Evolutionary conservation across 1,140 invertebrate species (phyloP), one percentile per base, ranked within the genome.

Genomic region (Papilio helenus): DNA sequence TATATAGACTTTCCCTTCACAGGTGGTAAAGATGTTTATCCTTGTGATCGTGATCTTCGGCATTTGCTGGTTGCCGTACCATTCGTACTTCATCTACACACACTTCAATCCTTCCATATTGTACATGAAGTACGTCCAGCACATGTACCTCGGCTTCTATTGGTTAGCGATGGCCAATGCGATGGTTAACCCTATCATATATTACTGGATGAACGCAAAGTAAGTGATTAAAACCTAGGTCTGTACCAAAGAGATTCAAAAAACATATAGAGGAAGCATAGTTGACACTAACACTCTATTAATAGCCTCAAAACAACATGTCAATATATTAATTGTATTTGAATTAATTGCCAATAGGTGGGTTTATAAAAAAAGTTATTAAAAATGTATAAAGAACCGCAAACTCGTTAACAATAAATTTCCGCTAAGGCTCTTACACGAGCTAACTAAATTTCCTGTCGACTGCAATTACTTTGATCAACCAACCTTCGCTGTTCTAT

Each of bases 121-220:
- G 29, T 96, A 96, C 85, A 96, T 95, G 79, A 96, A 95, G 79
- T 97, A 97, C 87, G 96, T 98, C 0, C 97, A 98, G 87, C 97
- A 98, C 83, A 95, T 98, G 61, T 97, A 97, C 92, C 93, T 99
- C 12, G 96, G 96, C 8, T 98, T 98, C 91, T 99, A 98, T 87
- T 99, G 97, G 97, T 95, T 99, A 20, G 98, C 98, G 2, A 99
- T 99, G 98, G 97, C 97, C 2, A 98, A 98, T 86, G 97, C 98
- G 2, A 98, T 98, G 97, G 97, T 98, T 77, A 98, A 99, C 94
- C 98, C 98, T 0, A 96, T 98, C 68, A 98, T 99, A 46, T 98
- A 98, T 90, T 98, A 98, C 90, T 98, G 97, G 97, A 98, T 98
- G 97, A 99, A 98, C 90, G 96, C 94, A 74, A 95, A 95, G 94